phyloP scores from a whole-genome alignment of 2,113 vertebrate species.

The Scolopax mira region DNA sequence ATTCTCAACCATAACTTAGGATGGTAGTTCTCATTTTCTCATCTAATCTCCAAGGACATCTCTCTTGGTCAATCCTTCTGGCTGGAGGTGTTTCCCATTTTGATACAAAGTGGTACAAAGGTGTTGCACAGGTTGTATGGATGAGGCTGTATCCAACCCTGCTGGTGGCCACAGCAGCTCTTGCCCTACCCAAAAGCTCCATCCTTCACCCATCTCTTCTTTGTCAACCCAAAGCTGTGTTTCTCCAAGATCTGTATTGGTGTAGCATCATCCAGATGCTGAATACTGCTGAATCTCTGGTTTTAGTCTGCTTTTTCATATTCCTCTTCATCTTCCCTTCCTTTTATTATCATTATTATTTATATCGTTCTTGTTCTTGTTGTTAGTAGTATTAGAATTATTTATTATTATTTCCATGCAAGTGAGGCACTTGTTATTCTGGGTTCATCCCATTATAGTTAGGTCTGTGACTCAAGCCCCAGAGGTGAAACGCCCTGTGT shows the following conservation, averaged over 20 bases:
- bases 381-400: background rate
- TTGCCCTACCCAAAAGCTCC: background rate
- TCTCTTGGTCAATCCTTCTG: background rate
- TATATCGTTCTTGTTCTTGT: background rate
- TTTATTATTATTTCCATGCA: background rate
- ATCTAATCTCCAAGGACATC: background rate
- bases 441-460: slow-evolving; percentile 7
- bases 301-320: background rate
- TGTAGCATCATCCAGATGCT: background rate
- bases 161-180: accelerated
- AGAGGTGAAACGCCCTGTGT: slow-evolving; percentile 14
- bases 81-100: background rate
- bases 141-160: background rate
- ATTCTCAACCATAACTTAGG: background rate
- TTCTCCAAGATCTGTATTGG: background rate
- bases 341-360: background rate
- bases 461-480: background rate
- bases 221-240: background rate
- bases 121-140: background rate
- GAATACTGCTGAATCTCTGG: background rate
- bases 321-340: background rate
- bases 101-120: background rate
- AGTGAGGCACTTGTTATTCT: background rate
- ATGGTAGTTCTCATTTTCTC: background rate
- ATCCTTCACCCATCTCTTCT: background rate